Evolutionary conservation across 1,140 invertebrate genomes (phyloP).

Genomic region (Drosophila yakuba): DNA sequence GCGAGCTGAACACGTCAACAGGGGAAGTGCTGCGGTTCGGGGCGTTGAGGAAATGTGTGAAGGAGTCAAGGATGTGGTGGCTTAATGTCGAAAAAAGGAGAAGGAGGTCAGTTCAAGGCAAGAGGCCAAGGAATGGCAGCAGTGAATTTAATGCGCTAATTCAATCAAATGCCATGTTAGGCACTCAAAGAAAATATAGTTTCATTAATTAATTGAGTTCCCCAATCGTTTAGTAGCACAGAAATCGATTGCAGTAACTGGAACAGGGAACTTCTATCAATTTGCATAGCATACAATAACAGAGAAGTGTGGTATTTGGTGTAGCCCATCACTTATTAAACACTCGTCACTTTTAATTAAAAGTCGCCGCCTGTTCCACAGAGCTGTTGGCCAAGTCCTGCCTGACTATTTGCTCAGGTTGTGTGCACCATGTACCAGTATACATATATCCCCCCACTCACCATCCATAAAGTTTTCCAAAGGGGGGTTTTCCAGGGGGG

Average conservation of each 20-base stretch:
- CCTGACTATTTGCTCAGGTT: constrained; percentile 35
- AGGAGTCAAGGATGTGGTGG: constrained; percentile 26
- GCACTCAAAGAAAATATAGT: too few relatives aligned
- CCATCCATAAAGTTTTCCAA: not conserved
- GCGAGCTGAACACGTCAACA: constrained; percentile 44
- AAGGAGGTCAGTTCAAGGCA: too few relatives aligned
- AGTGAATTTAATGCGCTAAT: not conserved
- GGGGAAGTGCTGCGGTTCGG: not conserved
- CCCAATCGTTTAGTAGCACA: too few relatives aligned
- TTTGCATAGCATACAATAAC: constrained; percentile 9
- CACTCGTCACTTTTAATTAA: constrained; percentile 84
- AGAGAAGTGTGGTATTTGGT: constrained; percentile 19
- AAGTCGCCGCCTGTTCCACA: constrained; percentile 54
- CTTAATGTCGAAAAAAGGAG: not conserved
- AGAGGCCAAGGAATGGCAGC: not conserved
- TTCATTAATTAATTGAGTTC: too few relatives aligned
- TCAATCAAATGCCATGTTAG: too few relatives aligned
- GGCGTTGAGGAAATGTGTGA: constrained; percentile 1
- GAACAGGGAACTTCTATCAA: not conserved
- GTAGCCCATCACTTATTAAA: constrained; percentile 72
- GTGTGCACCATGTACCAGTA: not conserved
- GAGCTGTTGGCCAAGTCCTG: constrained; percentile 12
- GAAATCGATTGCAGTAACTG: not conserved
- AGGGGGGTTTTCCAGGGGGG: too few relatives aligned
- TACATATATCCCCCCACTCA: not conserved